A percentile compares a stretch with the other conserved stretches of the same genome.
phyloP scores from a whole-genome alignment of 2,888 invertebrate genomes.

The Agrypnus murinus region DNA sequence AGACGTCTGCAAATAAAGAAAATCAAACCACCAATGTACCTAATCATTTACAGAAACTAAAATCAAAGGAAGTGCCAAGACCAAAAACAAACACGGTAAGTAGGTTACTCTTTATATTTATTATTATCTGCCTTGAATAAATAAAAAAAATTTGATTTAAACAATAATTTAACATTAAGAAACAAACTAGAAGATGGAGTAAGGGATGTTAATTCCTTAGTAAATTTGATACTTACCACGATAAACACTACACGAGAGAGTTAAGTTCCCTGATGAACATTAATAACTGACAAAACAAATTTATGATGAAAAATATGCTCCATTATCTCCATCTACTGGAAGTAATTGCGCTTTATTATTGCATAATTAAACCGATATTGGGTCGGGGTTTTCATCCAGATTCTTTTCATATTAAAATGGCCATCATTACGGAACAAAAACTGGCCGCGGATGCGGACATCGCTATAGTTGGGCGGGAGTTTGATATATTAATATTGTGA shows the following conservation, averaged over 20 bases:
- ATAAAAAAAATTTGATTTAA: background rate
- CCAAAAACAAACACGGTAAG: slow-evolving; percentile 56
- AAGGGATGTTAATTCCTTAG: slow-evolving; percentile 23
- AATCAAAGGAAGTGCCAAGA: slow-evolving; percentile 76
- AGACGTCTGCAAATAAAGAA: slow-evolving; percentile 21
- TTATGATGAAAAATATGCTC: slow-evolving; percentile 38
- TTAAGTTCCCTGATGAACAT: slow-evolving; percentile 34
- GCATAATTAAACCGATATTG: slow-evolving; percentile 62
- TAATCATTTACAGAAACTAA: slow-evolving; percentile 82
- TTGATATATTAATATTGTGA: slow-evolving; percentile 53
- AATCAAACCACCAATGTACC: slow-evolving; percentile 70
- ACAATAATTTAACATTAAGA: background rate
- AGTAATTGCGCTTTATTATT: slow-evolving; percentile 61
- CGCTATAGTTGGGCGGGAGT: slow-evolving; percentile 36
- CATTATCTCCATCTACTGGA: slow-evolving; percentile 50
- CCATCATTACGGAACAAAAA: slow-evolving; percentile 51
- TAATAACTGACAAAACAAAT: slow-evolving; percentile 41
- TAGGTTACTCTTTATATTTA: slow-evolving; percentile 19
- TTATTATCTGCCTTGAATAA: background rate
- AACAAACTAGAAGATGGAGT: too few species aligned
- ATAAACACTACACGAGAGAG: slow-evolving; percentile 26
- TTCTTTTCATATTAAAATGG: slow-evolving; percentile 69
- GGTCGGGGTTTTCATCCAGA: slow-evolving; percentile 57
- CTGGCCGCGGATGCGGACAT: slow-evolving; percentile 35
- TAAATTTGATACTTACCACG: slow-evolving; percentile 29